Percentiles rank a stretch among this genome's conserved stretches.
Evolutionary conservation across 2,113 vertebrate genomes (phyloP).

Genomic region (Percina caprodes): DNA sequence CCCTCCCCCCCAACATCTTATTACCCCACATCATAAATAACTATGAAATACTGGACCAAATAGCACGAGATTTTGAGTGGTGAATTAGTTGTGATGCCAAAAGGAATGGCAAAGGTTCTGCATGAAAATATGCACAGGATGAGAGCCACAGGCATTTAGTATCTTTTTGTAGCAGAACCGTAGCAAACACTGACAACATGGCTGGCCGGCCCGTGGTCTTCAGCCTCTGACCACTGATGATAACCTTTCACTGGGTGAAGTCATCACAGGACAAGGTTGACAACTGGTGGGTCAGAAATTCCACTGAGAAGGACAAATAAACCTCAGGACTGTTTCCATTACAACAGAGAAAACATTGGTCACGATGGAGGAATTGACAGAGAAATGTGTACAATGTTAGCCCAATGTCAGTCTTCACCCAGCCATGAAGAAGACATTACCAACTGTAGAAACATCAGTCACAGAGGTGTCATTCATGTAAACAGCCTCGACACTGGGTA

Average conservation of each 20-base stretch:
- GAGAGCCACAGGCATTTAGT: constrained; percentile 1
- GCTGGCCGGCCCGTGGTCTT: background rate
- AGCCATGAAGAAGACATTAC: background rate
- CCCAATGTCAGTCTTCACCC: background rate
- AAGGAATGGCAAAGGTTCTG: constrained; percentile 36
- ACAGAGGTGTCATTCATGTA: background rate
- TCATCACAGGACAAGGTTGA: constrained; percentile 1
- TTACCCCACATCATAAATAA: constrained; percentile 30
- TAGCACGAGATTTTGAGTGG: background rate
- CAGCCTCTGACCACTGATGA: constrained; percentile 5
- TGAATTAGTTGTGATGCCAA: background rate
- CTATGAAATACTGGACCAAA: constrained; percentile 19
- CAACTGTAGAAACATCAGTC: background rate
- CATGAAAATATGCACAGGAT: constrained; percentile 48
- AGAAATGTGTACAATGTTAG: background rate
- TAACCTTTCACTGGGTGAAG: constrained; percentile 1
- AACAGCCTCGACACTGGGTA: constrained; percentile 8
- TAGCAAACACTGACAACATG: background rate
- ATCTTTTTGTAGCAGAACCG: background rate
- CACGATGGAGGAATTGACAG: background rate
- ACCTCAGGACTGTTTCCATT: constrained; percentile 20
- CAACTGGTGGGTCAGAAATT: constrained; percentile 24
- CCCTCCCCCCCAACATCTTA: background rate
- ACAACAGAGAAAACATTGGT: background rate
- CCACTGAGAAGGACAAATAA: background rate